Base-by-base conservation (phyloP, 2,888 invertebrate genomes). In the Scaptomyza caliginosa region DNA sequence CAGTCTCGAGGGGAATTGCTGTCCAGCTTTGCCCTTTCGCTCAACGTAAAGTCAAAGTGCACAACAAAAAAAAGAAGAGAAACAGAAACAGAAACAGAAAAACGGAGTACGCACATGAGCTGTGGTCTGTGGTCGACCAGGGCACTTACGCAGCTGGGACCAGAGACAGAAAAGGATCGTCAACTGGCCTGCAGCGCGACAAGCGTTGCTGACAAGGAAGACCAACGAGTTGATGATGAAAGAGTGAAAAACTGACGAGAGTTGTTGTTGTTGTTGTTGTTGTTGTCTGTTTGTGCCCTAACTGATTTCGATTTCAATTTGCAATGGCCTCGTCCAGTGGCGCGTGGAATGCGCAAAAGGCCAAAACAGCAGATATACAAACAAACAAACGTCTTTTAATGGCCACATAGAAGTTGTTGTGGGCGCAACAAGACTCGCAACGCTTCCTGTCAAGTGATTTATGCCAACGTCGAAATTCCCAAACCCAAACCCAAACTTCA, bases 251-350 rank as follows among this genome's bases (percentile, higher is more conserved):
- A 38, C 51, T 66, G 78, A 77, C 52, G 74, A 67, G 67, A 57
- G 46, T 36, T 38, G 38, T 32, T 36, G 38, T 17, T 28, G 48
- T 32, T 36, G 38, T 17, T 28, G 48, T 40, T 58, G 55, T 52
- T 36, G 32, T 59, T 67, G 63, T 50, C 52, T 66, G 13, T 30
- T 30, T 50, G 24, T 19, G 32, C n/a, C 56, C 63, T 55, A 81
- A 86, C 87, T 85, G 83, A 87, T 86, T 84, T 84, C 86, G 88
- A 87, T 83, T 83, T 83, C 87, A 83, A 87, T 84, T 87, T 82
- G 67, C 55, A 56, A 65, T 74, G 54, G 57, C 66, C 38, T 52
- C 72, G 66, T 68, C 74, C 65, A 34, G 48, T 26, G 26, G 24
- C 46, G 43, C 30, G 13, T 52, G 69, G 69, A 63, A 69, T 64